These are phyloP conservation scores for Clarias platycephalus DNA, from an alignment of 2,797 vertebrate species.

Conservation along the genomic window DNA sequence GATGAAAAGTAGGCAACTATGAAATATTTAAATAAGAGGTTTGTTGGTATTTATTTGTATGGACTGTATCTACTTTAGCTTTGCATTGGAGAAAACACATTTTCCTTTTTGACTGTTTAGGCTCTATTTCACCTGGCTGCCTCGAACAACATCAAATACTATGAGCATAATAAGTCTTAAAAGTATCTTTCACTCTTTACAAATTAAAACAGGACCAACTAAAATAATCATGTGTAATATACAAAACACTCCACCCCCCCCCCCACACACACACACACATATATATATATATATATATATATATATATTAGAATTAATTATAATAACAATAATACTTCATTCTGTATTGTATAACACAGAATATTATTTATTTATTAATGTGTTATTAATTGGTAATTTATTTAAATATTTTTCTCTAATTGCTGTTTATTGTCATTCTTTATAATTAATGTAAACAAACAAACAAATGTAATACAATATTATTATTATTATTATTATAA, in stretches of 20 bases:
- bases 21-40: background rate
- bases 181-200: no score
- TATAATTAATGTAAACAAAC: no score
- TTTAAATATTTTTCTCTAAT: no score
- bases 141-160: background rate
- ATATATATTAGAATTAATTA: background rate
- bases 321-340: background rate
- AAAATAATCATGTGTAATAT: background rate
- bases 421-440: no score
- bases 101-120: background rate
- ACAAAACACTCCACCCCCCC: background rate
- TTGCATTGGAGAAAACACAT: constrained; percentile 6
- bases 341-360: no score
- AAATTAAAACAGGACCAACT: background rate
- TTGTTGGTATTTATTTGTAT: background rate
- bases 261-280: no score
- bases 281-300: background rate
- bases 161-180: background rate
- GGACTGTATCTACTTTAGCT: background rate
- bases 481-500: background rate
- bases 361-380: no score
- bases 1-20: background rate
- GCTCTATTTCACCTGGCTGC: background rate
- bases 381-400: no score
- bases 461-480: no score